phyloP scores from a whole-genome alignment of 2,888 invertebrate species.

The Myopa tessellatipennis region DNA sequence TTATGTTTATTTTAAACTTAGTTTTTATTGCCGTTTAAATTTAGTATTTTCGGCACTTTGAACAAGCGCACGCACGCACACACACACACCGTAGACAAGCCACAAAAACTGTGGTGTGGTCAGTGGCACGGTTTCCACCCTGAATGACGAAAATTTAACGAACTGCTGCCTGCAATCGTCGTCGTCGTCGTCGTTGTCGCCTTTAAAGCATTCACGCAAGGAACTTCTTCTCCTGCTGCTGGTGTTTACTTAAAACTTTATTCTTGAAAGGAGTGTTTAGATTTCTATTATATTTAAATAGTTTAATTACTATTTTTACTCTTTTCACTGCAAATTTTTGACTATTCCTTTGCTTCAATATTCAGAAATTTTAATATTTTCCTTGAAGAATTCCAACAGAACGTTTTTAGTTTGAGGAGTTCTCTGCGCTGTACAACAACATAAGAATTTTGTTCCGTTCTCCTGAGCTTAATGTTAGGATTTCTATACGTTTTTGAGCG shows the following conservation, averaged over 20 bases:
- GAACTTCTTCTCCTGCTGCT: slow-evolving; percentile 10
- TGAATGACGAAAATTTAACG: slow-evolving; percentile 44
- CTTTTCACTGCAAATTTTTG: not conserved
- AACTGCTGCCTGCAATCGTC: not conserved
- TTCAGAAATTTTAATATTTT: not conserved
- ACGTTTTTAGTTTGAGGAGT: slow-evolving; percentile 11
- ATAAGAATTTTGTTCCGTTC: slow-evolving; percentile 24
- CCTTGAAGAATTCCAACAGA: not conserved
- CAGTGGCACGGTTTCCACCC: slow-evolving; percentile 53
- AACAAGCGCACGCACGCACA: slow-evolving; percentile 2
- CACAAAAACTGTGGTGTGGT: slow-evolving; percentile 51
- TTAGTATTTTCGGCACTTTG: not conserved
- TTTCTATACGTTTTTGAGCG: not conserved
- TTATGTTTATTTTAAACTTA: slow-evolving; percentile 16
- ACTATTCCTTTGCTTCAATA: not conserved
- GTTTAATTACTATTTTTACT: not conserved
- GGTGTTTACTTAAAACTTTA: not conserved
- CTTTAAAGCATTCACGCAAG: slow-evolving; percentile 20
- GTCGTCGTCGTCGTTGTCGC: not conserved
- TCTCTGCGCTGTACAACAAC: slow-evolving; percentile 9
- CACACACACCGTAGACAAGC: slow-evolving; percentile 44
- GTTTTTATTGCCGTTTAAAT: slow-evolving; percentile 10
- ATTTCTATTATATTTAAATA: not conserved
- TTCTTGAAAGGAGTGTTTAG: not conserved
- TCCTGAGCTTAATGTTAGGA: not conserved